Percentiles rank a stretch among this genome's conserved stretches.
phyloP scores from a whole-genome alignment of 2,113 vertebrate species.

The Glareola pratincola region DNA sequence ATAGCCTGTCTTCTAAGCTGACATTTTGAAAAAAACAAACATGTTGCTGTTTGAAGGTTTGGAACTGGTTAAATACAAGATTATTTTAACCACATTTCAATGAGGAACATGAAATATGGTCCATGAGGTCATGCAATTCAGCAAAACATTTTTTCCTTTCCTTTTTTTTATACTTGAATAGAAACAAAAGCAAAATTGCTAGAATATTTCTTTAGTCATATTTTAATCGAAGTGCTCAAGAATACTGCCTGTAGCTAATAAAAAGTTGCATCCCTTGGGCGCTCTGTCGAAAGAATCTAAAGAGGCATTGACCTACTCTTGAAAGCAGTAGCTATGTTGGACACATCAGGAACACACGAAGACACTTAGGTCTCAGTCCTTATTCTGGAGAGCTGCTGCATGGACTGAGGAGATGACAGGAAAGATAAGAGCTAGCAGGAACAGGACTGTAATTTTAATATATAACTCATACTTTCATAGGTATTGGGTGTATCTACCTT shows the following conservation, averaged over 20 bases:
- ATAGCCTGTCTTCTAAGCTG: slow-evolving; percentile 27
- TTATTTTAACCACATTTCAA: slow-evolving; percentile 71
- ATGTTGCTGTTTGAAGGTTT: slow-evolving; percentile 48
- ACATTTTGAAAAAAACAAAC: not conserved
- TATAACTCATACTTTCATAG: not conserved
- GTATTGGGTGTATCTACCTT: not conserved
- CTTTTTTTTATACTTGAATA: slow-evolving; percentile 31
- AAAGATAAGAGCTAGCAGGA: not conserved
- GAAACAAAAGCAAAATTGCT: slow-evolving; percentile 41
- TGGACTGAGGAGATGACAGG: not conserved
- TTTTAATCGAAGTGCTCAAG: slow-evolving; percentile 45
- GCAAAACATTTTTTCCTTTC: slow-evolving; percentile 19
- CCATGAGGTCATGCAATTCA: slow-evolving; percentile 73
- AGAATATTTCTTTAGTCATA: slow-evolving; percentile 6
- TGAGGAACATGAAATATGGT: slow-evolving; percentile 62
- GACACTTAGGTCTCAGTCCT: not conserved
- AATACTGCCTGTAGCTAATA: not conserved
- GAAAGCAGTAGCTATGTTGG: not conserved
- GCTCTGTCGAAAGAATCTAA: not conserved
- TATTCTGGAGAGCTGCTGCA: not conserved
- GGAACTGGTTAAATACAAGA: slow-evolving; percentile 60
- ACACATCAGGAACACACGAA: fast-evolving
- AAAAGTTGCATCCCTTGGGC: not conserved
- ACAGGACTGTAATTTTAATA: not conserved
- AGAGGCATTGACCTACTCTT: not conserved